Conservation (phyloP, 2,113 vertebrate species). For the Nyctereutes procyonoides region DNA sequence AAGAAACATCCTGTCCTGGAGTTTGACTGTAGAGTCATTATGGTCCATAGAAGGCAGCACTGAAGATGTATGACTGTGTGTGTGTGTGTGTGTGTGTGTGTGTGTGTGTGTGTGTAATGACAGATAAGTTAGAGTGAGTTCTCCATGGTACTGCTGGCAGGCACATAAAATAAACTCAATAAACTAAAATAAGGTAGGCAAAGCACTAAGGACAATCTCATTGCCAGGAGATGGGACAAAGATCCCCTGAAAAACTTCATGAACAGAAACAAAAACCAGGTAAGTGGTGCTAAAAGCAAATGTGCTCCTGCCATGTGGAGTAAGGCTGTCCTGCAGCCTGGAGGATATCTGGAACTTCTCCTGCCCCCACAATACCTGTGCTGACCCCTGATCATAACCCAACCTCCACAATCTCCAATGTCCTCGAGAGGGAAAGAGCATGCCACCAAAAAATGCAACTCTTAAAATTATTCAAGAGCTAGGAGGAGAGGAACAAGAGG, state of each 20-base stretch:
- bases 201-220: neutral
- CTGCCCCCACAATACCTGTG: accelerated
- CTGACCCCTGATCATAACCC: neutral
- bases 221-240: neutral
- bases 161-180: neutral
- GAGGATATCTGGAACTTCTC: neutral
- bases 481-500: neutral
- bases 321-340: neutral
- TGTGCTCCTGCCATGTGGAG: neutral
- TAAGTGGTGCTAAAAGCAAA: too few relatives aligned
- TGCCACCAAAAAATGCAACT: neutral
- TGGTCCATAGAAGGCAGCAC: neutral
- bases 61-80: neutral
- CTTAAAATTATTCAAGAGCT: neutral
- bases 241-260: neutral
- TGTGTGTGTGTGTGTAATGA: neutral
- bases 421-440: neutral
- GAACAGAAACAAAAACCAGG: neutral
- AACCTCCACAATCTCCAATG: neutral
- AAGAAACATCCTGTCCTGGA: neutral
- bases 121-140: neutral
- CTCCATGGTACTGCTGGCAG: neutral
- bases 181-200: neutral
- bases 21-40: neutral
- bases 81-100: neutral